Evolutionary conservation across 2,888 invertebrate genomes (phyloP).

Genomic region (Leptinotarsa tumamoca): DNA sequence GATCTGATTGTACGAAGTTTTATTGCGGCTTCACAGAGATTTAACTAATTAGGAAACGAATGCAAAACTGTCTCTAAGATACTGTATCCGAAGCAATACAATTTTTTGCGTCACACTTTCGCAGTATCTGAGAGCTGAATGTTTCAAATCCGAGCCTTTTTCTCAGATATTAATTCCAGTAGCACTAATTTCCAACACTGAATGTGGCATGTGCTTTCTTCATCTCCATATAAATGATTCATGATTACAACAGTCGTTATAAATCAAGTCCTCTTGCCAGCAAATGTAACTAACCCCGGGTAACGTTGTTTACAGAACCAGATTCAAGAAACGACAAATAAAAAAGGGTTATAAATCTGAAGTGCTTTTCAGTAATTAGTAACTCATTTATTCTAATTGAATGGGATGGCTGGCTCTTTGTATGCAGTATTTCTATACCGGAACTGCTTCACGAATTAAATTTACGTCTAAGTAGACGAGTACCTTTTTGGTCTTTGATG

Average conservation of each 20-base stretch:
- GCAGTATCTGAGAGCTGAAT: no score
- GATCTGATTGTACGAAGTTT: not conserved
- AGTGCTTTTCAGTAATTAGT: slow-evolving; percentile 13
- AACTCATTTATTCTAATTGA: slow-evolving; percentile 3
- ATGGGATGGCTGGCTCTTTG: not conserved
- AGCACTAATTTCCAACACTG: not conserved
- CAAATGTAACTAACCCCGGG: not conserved
- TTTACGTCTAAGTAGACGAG: not conserved
- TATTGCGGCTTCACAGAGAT: no score
- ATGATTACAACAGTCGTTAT: not conserved
- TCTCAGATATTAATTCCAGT: not conserved
- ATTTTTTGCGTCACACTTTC: no score
- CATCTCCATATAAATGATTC: not conserved
- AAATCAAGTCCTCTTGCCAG: not conserved
- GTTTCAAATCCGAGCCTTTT: no score
- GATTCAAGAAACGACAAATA: not conserved
- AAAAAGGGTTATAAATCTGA: not conserved
- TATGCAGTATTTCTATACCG: not conserved
- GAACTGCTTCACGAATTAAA: not conserved
- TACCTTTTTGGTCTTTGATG: no score
- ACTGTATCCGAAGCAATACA: no score
- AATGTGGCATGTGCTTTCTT: not conserved
- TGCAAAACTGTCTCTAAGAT: no score
- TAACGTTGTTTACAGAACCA: not conserved
- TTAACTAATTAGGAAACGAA: no score